Evolutionary conservation across 1,140 invertebrate species (phyloP).

Genomic region (Idris sp.): DNA sequence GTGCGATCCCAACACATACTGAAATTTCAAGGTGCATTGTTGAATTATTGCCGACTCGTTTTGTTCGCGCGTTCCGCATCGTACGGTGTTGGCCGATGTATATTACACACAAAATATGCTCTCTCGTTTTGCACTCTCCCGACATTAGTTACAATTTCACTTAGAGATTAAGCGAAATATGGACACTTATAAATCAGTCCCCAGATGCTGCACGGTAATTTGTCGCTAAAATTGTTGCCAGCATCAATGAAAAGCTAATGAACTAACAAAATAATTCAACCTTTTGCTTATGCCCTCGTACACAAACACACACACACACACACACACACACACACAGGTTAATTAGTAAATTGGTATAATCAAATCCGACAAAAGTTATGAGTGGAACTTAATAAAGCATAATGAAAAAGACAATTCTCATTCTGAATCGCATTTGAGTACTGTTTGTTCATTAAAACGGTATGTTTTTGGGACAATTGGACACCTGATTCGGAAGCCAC

Average conservation of each 20-base stretch:
- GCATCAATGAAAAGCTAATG: conserved; percentile 39
- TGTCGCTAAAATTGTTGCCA: conserved; percentile 20
- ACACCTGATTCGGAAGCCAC: conserved; percentile 60
- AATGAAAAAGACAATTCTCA: no score
- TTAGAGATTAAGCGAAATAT: conserved; percentile 50
- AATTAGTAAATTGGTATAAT: no score
- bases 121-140: conserved; percentile 34
- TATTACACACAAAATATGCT: conserved; percentile 38
- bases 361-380: no score
- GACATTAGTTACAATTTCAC: conserved; percentile 60
- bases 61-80: conserved; percentile 32
- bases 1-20: conserved; percentile 34
- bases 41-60: conserved; percentile 56
- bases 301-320: no score
- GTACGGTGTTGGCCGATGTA: conserved; percentile 50
- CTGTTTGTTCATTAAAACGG: no score
- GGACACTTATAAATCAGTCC: conserved; percentile 62
- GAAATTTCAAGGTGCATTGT: conserved; percentile 64
- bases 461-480: conserved; percentile 25
- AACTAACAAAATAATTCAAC: no score
- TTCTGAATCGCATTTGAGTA: no score
- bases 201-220: conserved; percentile 38
- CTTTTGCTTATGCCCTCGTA: conserved; percentile 5
- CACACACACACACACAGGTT: no score
- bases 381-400: no score